phyloP scores from a whole-genome alignment of 2,888 invertebrate species.

The Oxycera nigricornis region DNA sequence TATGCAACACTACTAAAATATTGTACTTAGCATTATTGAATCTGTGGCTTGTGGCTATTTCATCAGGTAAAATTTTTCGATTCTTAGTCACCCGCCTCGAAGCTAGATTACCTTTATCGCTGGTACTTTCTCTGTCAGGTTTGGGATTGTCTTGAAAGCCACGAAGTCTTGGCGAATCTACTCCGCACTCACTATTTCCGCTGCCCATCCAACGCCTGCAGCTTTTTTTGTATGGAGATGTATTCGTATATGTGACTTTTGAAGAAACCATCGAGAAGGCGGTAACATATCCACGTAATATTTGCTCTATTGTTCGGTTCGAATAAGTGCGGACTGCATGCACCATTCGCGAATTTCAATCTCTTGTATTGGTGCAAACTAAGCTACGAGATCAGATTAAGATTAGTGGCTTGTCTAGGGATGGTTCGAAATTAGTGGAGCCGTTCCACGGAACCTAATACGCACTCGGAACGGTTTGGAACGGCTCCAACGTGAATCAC shows the following conservation, averaged over 20 bases:
- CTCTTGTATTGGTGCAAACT: constrained; percentile 8
- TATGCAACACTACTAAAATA: background rate
- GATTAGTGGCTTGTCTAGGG: constrained; percentile 11
- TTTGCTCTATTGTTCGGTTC: constrained; percentile 22
- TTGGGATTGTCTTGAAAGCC: constrained; percentile 9
- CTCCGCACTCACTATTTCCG: background rate
- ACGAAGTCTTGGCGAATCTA: background rate
- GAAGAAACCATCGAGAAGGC: constrained; percentile 4
- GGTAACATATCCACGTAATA: constrained; percentile 12
- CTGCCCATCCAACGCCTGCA: background rate
- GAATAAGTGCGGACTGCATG: constrained; percentile 10
- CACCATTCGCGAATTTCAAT: background rate
- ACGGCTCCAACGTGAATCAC: no score
- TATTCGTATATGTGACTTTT: background rate
- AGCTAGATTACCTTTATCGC: background rate
- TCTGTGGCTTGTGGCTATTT: no score
- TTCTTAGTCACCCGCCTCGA: constrained; percentile 24
- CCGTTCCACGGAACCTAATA: no score
- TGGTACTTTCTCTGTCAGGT: background rate
- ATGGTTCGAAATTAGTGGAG: no score
- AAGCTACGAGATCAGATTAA: constrained; percentile 12
- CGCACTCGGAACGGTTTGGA: no score
- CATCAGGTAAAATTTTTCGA: background rate
- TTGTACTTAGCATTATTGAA: background rate
- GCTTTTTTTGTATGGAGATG: background rate